These are phyloP conservation scores for Campylomormyrus tamandua DNA, from an alignment of 2,113 vertebrate species.

Conservation along the genomic window DNA sequence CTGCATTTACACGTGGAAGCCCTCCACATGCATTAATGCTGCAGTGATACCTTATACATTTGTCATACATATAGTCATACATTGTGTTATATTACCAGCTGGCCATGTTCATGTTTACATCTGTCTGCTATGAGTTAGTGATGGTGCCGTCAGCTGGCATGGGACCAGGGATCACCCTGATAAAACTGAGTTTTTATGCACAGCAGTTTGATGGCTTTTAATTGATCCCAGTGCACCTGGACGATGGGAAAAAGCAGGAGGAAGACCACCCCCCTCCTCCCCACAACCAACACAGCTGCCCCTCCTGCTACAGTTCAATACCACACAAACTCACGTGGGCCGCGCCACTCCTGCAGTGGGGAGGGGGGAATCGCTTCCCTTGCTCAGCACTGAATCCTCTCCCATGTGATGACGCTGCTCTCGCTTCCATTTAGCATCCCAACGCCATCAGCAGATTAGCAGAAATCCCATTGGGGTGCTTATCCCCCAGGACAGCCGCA, in stretches of 20 bases:
- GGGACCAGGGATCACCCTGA: constrained; percentile 9
- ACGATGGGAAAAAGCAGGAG: neutral
- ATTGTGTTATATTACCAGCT: neutral
- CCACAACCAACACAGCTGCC: neutral
- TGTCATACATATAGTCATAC: too few relatives aligned
- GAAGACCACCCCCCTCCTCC: neutral
- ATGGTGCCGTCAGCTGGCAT: neutral
- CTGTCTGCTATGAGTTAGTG: neutral
- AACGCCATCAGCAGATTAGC: constrained; percentile 45
- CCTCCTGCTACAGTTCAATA: neutral
- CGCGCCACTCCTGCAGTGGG: neutral
- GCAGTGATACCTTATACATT: neutral
- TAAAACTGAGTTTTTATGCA: constrained; percentile 36
- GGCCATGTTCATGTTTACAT: neutral
- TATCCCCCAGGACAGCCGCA: constrained; percentile 20
- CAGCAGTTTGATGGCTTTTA: constrained; percentile 45
- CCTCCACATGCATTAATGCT: neutral
- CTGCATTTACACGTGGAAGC: neutral
- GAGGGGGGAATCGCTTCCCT: neutral
- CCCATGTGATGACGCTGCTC: constrained; percentile 27
- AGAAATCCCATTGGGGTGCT: constrained; percentile 40
- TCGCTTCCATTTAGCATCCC: constrained; percentile 37
- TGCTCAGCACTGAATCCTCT: neutral
- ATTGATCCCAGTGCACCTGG: constrained; percentile 44
- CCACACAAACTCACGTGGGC: neutral